Conservation (phyloP, 2,888 invertebrate genomes). For the Hoplodrina blanda region DNA sequence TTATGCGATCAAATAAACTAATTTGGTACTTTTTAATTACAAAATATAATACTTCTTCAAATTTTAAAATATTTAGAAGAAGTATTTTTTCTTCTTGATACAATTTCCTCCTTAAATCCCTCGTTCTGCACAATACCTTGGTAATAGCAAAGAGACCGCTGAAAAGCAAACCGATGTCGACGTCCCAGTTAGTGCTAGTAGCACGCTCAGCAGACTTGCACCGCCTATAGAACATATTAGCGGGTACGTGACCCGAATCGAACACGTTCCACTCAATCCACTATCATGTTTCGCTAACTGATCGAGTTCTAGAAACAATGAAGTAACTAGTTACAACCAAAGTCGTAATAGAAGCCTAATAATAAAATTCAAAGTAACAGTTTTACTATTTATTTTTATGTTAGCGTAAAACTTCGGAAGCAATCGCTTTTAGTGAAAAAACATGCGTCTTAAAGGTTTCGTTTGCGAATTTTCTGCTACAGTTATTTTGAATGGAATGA, state of each 20-base stretch:
- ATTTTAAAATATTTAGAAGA: not conserved
- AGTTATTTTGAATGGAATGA: conserved; percentile 39
- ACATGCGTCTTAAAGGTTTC: conserved; percentile 24
- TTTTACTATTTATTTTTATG: conserved; percentile 43
- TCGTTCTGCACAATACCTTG: conserved; percentile 24
- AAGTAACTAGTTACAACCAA: conserved; percentile 27
- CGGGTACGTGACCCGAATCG: conserved; percentile 54
- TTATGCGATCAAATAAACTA: no score
- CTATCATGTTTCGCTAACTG: conserved; percentile 31
- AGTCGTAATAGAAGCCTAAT: conserved; percentile 14
- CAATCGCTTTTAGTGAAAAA: conserved; percentile 38
- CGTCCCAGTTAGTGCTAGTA: conserved; percentile 24
- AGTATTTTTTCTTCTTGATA: conserved; percentile 19
- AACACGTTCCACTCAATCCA: conserved; percentile 17
- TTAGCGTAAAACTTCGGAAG: conserved; percentile 35
- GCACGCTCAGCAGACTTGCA: conserved; percentile 29
- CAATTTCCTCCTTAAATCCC: conserved; percentile 28
- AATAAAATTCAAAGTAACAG: conserved; percentile 38
- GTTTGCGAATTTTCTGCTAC: conserved; percentile 40
- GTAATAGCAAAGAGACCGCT: conserved; percentile 32
- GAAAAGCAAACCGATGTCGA: conserved; percentile 23
- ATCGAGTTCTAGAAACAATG: conserved; percentile 35
- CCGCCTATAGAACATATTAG: conserved; percentile 43
- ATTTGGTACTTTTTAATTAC: not conserved
- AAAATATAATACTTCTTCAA: not conserved